Percentiles rank a stretch among this genome's conserved stretches.
Evolutionary conservation across 1,140 invertebrate genomes (phyloP).

Genomic region (Battus philenor): DNA sequence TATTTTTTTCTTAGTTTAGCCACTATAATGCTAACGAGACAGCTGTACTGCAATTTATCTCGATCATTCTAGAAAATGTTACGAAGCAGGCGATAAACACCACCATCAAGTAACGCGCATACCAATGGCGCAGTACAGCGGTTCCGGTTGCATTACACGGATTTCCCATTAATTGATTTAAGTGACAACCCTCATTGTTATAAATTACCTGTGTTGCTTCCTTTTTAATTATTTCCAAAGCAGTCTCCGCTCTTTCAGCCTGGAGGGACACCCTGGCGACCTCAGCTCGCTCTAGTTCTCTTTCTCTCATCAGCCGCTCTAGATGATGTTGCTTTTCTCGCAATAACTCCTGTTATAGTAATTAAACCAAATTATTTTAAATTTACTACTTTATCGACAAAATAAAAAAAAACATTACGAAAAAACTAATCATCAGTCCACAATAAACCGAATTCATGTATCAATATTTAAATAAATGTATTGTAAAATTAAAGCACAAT

Average conservation of each 20-base stretch:
- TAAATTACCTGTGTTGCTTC: slow-evolving; percentile 62
- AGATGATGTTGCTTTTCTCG: slow-evolving; percentile 96
- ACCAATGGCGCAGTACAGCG: too few relatives aligned
- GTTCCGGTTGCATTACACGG: too few relatives aligned
- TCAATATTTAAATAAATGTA: too few relatives aligned
- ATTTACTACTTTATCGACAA: not conserved
- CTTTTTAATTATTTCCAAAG: slow-evolving; percentile 53
- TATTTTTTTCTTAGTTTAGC: too few relatives aligned
- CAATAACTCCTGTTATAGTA: slow-evolving; percentile 87
- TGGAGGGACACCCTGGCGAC: slow-evolving; percentile 78
- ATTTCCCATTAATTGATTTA: too few relatives aligned
- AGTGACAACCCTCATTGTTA: too few relatives aligned
- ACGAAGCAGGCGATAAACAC: too few relatives aligned
- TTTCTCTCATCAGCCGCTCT: slow-evolving; percentile 90
- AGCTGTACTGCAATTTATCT: too few relatives aligned
- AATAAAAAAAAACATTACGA: not conserved
- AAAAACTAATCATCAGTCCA: not conserved
- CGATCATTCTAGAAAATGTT: too few relatives aligned
- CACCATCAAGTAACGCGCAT: too few relatives aligned
- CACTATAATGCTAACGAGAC: too few relatives aligned
- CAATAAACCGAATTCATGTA: not conserved
- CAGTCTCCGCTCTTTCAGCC: slow-evolving; percentile 56
- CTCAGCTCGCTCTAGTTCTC: slow-evolving; percentile 92
- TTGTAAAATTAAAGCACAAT: too few relatives aligned
- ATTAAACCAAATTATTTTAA: not conserved